These are phyloP conservation scores for Xiphophorus maculatus DNA, from an alignment of 2,113 vertebrate species.

Conservation along the genomic window DNA sequence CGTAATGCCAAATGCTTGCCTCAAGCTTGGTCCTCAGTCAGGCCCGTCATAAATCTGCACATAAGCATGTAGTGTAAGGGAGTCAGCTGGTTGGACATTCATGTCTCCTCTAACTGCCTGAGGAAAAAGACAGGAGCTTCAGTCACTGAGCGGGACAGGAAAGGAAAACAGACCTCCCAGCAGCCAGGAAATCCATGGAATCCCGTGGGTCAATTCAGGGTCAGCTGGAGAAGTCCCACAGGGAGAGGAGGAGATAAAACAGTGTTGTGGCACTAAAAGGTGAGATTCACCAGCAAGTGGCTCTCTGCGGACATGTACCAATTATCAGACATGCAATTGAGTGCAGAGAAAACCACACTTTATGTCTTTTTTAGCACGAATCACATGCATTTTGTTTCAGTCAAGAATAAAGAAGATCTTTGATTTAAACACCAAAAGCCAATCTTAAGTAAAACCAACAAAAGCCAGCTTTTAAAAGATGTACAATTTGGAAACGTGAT, in stretches of 20 bases:
- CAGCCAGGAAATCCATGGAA: slow-evolving; percentile 67
- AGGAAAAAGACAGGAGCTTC: slow-evolving; percentile 28
- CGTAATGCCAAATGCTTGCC: slow-evolving; percentile 31
- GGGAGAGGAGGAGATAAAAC: slow-evolving; percentile 38
- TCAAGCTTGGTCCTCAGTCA: slow-evolving; percentile 37
- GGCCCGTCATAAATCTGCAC: slow-evolving; percentile 46
- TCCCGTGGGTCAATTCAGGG: slow-evolving; percentile 62
- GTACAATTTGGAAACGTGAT: neutral
- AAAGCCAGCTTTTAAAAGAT: neutral
- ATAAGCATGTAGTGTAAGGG: slow-evolving; percentile 37
- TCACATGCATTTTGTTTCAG: neutral
- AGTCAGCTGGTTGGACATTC: slow-evolving; percentile 50
- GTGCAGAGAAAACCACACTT: neutral
- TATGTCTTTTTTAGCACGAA: neutral
- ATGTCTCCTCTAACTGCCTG: slow-evolving; percentile 38
- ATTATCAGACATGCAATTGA: neutral
- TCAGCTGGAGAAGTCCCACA: slow-evolving; percentile 45
- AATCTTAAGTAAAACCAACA: neutral
- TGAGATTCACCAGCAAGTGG: neutral
- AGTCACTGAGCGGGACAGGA: slow-evolving; percentile 22
- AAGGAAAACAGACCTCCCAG: slow-evolving; percentile 44
- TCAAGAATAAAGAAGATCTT: neutral
- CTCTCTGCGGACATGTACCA: neutral
- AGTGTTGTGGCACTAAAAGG: slow-evolving; percentile 28
- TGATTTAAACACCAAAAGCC: slow-evolving; percentile 13